phyloP scores from a whole-genome alignment of 30 jellyfish, hydroid and myxozoan genomes.

The Aurelia aurita region DNA sequence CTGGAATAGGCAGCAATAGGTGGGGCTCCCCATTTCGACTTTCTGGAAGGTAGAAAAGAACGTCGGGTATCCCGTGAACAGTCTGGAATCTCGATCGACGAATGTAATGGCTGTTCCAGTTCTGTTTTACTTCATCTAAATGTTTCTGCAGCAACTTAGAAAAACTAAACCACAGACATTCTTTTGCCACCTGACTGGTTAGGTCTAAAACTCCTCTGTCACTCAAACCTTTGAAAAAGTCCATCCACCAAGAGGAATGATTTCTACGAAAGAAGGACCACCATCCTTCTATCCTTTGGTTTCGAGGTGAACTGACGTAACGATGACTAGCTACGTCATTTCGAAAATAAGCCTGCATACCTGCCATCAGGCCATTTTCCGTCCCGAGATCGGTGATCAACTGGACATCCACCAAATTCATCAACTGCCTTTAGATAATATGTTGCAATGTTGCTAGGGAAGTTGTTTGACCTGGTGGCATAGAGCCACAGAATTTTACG shows the following conservation, averaged over 20 bases:
- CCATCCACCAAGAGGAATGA: slow-evolving; percentile 64
- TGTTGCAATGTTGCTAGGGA: slow-evolving; percentile 45
- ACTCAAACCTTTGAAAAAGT: slow-evolving; percentile 49
- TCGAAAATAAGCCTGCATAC: slow-evolving; percentile 67
- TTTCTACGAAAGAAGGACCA: slow-evolving; percentile 47
- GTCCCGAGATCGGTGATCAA: slow-evolving; percentile 70
- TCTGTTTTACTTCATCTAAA: neutral
- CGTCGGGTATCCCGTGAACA: slow-evolving; percentile 37
- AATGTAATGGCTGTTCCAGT: slow-evolving; percentile 36
- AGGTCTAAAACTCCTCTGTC: slow-evolving; percentile 14
- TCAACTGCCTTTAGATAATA: slow-evolving; percentile 23
- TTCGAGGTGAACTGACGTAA: slow-evolving; percentile 68
- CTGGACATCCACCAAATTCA: slow-evolving; percentile 69
- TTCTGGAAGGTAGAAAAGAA: slow-evolving; percentile 35
- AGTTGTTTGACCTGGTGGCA: slow-evolving; percentile 58
- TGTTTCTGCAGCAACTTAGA: neutral
- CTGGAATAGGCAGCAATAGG: too few relatives aligned
- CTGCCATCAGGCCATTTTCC: slow-evolving; percentile 69
- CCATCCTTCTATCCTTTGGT: slow-evolving; percentile 79
- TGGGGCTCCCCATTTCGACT: neutral
- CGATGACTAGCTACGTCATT: slow-evolving; percentile 46
- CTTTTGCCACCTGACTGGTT: slow-evolving; percentile 14
- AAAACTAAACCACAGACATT: slow-evolving; percentile 44
- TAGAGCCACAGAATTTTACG: slow-evolving; percentile 55
- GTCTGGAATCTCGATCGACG: slow-evolving; percentile 16